Evolutionary conservation across 2,113 vertebrate genomes (phyloP), one percentile per base, ranked within the genome.

Genomic region (Capreolus pygargus): DNA sequence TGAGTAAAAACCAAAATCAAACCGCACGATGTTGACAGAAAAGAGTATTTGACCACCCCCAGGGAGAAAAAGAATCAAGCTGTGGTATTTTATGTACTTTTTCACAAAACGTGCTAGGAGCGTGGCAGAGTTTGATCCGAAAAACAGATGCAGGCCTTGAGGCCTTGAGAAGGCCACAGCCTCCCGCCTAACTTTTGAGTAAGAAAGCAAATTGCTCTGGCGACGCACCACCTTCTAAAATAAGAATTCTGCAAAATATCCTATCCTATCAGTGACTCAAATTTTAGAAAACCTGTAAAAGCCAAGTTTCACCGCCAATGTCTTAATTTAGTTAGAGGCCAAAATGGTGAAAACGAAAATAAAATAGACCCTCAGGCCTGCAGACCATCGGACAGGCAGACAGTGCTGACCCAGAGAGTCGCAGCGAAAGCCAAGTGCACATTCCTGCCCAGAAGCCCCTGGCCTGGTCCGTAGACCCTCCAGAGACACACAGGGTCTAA

Each of bases 231-330:
- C 87, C 96, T 92, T 96, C 85, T 64, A 92, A 96, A 96, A 93
- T 61, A 92, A 95, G 83, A 91, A 92, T 90, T 96, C 97, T 97
- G 87, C 7, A 30, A 94, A 92, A 90, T 85, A 55, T 27, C 28
- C 85, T 81, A 82, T 36, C 50, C 4, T 90, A 85, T 94, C 74
- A 92, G 90, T 95, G 94, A 96, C 87, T 97, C 97, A 39, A 47
- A 74, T 74, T 90, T 60, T 94, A 64, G 91, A 91, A 57, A 92
- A 79, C 13, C 82, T 94, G 90, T 96, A 87, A 97, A 94, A 95
- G 70, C 60, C 97, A 90, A 43, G 57, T 92, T 95, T 95, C 87
- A 87, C 47, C 67, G 95, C 90, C 92, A 81, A 67, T 0, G 2
- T 78, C 87, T 95, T 96, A 58, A 96, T 88, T 74, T 85, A 74